Base-by-base conservation (phyloP, 1,140 invertebrate species). In the Dreissena rostriformis region DNA sequence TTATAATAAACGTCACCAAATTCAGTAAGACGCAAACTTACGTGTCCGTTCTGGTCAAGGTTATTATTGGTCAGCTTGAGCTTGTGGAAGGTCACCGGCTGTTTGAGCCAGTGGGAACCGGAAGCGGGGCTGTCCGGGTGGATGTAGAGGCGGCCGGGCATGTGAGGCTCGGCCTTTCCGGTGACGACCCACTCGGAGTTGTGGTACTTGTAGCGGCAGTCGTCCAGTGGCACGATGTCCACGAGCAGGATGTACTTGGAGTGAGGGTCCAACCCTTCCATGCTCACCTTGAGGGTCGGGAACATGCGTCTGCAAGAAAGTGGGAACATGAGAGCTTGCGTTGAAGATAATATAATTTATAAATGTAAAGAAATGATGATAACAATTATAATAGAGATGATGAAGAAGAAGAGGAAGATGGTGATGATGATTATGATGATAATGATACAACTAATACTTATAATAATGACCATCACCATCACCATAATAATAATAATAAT, bases 101-200 rank as follows among this genome's bases (percentile, higher is more conserved):
- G 98, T 92, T 98, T 98, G 97, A 98, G 98, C 98, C 98, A 99
- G 92, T 98, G 98, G 0, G 96, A 96, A 0, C 98, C 98, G 89
- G 98, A 98, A 93, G 98, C 98, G 0, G 98, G 98, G 52, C 97
- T 98, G 90, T 99, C 98, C 0, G 98, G 97, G 91, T 99, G 98
- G 53, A 98, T 96, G 93, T 98, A 99, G 86, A 98, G 96, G 10
- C 96, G 93, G 0, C 90, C 89, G 15, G 97, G 96, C 93, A 97
- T 97, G 17, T 96, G 96, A 0, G 97, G 97, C 0, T 97, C 96
- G 0, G 97, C 92, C 79, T 92, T 91, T 61, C 92, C 92, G 4
- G 92, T 93, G 14, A 92, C 91, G n/a, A 93, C 91, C 93, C 93
- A 93, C 84, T 92, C 91, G 1, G 92, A 93, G 81, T 92, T 92